phyloP scores from a whole-genome alignment of 30 jellyfish, hydroid and myxozoan genomes.

The Aurelia aurita complex sp. Pacific region DNA sequence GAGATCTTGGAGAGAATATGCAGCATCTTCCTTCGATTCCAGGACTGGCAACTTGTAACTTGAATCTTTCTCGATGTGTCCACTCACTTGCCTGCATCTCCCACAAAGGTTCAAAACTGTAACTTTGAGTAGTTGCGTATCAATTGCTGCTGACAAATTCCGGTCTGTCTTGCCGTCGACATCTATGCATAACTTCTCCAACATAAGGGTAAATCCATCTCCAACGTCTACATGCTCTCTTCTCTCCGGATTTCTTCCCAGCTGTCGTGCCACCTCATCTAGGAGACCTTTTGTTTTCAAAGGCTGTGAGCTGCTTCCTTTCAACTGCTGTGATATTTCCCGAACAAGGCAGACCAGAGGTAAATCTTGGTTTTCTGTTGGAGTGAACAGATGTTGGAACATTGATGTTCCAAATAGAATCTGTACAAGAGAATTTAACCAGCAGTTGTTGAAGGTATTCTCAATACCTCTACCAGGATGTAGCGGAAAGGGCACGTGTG shows the following conservation, averaged over 20 bases:
- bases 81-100: neutral
- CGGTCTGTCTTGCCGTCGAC: neutral
- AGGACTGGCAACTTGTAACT: neutral
- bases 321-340: neutral
- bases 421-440: slow-evolving; percentile 18
- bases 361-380: neutral
- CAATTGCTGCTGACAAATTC: neutral
- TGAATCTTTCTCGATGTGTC: neutral
- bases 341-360: too few relatives aligned
- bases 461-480: neutral
- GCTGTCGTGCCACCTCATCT: neutral
- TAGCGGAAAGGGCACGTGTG: neutral
- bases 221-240: slow-evolving; percentile 3
- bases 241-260: neutral
- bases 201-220: neutral
- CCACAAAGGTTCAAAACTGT: neutral
- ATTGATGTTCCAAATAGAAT: slow-evolving; percentile 3
- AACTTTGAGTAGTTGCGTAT: neutral
- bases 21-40: neutral
- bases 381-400: too few relatives aligned
- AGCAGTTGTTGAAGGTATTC: slow-evolving; percentile 27
- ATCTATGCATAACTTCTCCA: neutral
- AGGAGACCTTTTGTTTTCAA: neutral
- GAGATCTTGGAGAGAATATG: neutral
- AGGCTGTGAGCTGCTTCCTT: neutral